A percentile compares a stretch with the other conserved stretches of the same genome.
These are phyloP conservation scores for Cataglyphis hispanica DNA, from an alignment of 1,140 invertebrate species.

Conservation along the genomic window DNA sequence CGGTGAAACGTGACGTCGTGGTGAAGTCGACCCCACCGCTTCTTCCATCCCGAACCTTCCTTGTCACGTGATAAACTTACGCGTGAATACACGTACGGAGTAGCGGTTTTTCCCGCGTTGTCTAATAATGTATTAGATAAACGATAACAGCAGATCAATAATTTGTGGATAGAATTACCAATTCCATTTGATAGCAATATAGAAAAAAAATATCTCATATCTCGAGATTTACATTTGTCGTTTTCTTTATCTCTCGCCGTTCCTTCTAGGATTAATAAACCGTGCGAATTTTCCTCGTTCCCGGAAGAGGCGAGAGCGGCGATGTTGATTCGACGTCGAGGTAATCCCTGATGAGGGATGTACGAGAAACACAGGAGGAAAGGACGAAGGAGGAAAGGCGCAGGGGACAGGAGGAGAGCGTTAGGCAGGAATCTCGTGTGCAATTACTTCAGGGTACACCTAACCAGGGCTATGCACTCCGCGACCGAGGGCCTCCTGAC, in stretches of 20 bases:
- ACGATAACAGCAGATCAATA: conserved; percentile 30
- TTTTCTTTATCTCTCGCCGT: background rate
- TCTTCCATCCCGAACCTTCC: conserved; percentile 45
- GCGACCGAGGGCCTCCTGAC: conserved; percentile 62
- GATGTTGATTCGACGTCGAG: conserved; percentile 20
- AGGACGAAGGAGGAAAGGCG: conserved; percentile 35
- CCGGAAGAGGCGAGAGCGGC: conserved; percentile 57
- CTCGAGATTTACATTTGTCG: background rate
- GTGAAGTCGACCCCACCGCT: background rate
- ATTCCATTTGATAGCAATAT: background rate
- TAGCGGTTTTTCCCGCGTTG: conserved; percentile 75
- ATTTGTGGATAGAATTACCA: background rate
- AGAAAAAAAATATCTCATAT: background rate
- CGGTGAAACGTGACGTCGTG: conserved; percentile 54
- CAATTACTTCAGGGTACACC: conserved; percentile 60
- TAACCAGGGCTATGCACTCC: conserved; percentile 61
- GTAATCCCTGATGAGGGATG: conserved; percentile 31
- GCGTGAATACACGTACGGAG: conserved; percentile 64
- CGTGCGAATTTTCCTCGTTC: conserved; percentile 34
- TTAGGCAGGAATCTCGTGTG: conserved; percentile 56
- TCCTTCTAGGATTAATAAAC: conserved; percentile 7
- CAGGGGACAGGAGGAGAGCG: conserved; percentile 26
- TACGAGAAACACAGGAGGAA: conserved; percentile 55
- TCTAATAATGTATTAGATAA: conserved; percentile 70
- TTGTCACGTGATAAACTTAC: conserved; percentile 53